These are phyloP conservation scores for Sebastes taczanowskii DNA, from an alignment of 2,797 vertebrate genomes.

Conservation along the genomic window DNA sequence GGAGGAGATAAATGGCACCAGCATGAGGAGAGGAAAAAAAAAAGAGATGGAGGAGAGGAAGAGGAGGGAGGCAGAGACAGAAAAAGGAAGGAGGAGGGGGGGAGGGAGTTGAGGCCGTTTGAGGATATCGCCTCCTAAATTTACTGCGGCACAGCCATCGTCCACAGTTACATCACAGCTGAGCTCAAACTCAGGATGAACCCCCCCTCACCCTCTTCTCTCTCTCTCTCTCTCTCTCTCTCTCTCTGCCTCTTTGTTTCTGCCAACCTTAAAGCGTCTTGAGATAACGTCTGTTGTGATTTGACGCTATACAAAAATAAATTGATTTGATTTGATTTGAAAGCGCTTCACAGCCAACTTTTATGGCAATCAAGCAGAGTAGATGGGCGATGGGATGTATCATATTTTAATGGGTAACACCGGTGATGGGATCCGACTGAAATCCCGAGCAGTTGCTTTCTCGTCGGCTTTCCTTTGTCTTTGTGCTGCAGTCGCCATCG, in stretches of 20 bases:
- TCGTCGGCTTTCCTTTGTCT: background rate
- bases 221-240: background rate
- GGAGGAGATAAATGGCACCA: constrained; percentile 58
- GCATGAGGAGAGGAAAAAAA: background rate
- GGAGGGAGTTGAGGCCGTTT: constrained; percentile 57
- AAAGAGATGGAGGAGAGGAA: background rate
- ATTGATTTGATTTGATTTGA: too few relatives aligned
- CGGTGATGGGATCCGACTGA: background rate
- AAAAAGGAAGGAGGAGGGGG: constrained; percentile 1
- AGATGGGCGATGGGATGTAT: constrained; percentile 1
- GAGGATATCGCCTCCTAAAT: constrained; percentile 71
- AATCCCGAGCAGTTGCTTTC: background rate
- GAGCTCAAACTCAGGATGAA: constrained; percentile 62
- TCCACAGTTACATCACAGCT: constrained; percentile 69
- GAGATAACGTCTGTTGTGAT: too few relatives aligned
- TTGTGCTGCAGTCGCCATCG: background rate
- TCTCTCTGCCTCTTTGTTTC: constrained; percentile 21
- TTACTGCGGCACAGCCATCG: constrained; percentile 72
- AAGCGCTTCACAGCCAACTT: constrained; percentile 24
- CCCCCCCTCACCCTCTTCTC: background rate
- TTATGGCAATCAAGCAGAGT: background rate
- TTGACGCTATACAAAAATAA: too few relatives aligned
- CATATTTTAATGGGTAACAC: background rate
- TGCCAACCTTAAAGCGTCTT: constrained; percentile 26
- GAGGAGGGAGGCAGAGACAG: background rate